These are phyloP conservation scores for Macrotus californicus DNA, from an alignment of 2,113 vertebrate species.

Conservation along the genomic window DNA sequence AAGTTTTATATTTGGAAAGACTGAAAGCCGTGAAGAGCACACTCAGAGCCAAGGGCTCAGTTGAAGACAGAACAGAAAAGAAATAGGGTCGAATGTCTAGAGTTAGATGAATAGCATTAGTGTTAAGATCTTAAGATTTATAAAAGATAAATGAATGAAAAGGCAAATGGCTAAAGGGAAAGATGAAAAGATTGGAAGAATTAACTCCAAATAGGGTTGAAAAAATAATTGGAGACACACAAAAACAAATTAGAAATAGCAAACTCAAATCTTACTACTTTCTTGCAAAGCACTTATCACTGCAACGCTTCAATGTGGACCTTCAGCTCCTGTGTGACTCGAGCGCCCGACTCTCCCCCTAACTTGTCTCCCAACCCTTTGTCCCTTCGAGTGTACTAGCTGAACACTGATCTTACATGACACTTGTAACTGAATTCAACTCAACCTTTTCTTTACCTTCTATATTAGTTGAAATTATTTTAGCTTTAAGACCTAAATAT, in stretches of 20 bases:
- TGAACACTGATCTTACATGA: neutral
- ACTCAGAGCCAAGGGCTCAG: neutral
- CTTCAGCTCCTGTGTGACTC: neutral
- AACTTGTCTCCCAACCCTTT: neutral
- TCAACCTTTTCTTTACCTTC: neutral
- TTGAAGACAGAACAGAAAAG: neutral
- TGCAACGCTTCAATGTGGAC: neutral
- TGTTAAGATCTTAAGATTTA: neutral
- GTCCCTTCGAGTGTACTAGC: neutral
- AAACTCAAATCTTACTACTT: neutral
- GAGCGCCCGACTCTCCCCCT: neutral
- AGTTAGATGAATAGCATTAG: conserved; percentile 14
- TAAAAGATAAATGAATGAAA: neutral
- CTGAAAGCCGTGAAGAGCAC: neutral
- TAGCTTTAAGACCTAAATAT: neutral
- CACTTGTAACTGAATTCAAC: neutral
- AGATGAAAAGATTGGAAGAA: neutral
- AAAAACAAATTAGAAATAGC: neutral
- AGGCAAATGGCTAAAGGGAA: neutral
- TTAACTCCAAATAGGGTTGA: neutral
- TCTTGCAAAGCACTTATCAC: neutral
- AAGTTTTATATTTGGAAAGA: neutral
- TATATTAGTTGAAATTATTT: neutral
- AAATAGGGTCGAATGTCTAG: neutral
- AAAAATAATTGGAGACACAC: neutral